Conservation (phyloP, 2,113 vertebrate species). For the Centrocercus urophasianus region DNA sequence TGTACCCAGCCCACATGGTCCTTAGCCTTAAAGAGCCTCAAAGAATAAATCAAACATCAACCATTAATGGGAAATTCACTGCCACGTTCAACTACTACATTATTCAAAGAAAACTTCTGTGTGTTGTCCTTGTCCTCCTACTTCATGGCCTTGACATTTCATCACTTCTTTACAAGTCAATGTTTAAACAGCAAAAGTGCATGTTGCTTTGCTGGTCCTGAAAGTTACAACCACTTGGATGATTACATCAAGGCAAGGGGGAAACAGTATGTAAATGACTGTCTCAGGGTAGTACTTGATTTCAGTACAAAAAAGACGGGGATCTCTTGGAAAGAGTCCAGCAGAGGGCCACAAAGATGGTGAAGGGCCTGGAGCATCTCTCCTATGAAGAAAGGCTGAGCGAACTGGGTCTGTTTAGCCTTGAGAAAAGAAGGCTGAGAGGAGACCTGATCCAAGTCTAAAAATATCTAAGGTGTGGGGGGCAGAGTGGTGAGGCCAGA, state of each 20-base stretch:
- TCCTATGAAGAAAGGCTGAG: no score
- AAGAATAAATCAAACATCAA: fast-evolving
- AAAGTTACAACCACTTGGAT: background rate
- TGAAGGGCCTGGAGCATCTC: no score
- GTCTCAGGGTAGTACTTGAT: background rate
- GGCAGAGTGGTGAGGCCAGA: no score
- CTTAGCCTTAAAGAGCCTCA: background rate
- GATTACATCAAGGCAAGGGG: background rate
- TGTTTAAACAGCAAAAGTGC: background rate
- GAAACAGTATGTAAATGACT: background rate
- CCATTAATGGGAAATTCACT: fast-evolving
- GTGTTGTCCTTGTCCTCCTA: background rate
- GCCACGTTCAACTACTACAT: background rate
- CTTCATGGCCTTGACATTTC: background rate
- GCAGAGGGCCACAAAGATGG: no score
- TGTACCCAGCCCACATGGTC: fast-evolving
- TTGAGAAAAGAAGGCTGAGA: no score
- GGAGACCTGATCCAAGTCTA: no score
- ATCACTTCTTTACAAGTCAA: background rate
- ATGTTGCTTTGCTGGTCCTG: background rate
- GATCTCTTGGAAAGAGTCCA: no score
- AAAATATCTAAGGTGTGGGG: no score
- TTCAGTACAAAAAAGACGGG: background rate
- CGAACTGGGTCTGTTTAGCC: no score
- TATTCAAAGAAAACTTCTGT: background rate